A percentile compares a stretch with the other conserved stretches of the same genome.
Evolutionary conservation across 2,888 invertebrate genomes (phyloP).

Genomic region (Periphyllus acericola): DNA sequence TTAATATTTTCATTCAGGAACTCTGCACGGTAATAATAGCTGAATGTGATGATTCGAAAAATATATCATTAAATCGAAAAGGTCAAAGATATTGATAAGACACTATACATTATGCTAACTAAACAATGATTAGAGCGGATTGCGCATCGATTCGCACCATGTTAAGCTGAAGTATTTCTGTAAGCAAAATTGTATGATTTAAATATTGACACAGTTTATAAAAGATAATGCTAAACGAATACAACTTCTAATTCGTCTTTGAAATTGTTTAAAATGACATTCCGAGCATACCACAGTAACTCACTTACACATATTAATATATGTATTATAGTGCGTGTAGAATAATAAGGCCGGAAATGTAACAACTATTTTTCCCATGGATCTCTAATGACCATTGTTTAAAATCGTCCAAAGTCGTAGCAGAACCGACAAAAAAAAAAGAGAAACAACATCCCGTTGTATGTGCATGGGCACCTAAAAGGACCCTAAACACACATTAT

Average conservation of each 20-base stretch:
- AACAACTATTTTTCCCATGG: conserved; percentile 32
- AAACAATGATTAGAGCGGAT: no score
- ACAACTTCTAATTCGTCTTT: conserved; percentile 3
- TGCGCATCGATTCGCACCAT: no score
- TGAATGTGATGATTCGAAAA: neutral
- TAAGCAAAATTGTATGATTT: neutral
- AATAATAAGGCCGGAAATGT: conserved; percentile 53
- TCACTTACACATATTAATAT: no score
- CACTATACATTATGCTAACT: no score
- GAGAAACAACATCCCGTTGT: conserved; percentile 44
- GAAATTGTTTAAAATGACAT: conserved; percentile 19
- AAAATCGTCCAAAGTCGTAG: conserved; percentile 40
- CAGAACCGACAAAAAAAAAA: conserved; percentile 34
- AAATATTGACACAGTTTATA: conserved; percentile 5
- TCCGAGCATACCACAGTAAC: conserved; percentile 19
- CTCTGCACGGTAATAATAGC: neutral
- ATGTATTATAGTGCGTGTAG: no score
- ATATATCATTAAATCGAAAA: neutral
- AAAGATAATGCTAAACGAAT: neutral
- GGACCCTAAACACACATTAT: conserved; percentile 45
- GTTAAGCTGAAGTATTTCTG: no score
- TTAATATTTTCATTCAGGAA: neutral
- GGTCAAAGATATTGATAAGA: neutral
- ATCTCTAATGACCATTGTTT: conserved; percentile 57
- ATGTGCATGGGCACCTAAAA: conserved; percentile 43